Percentiles rank a stretch among this genome's conserved stretches.
Evolutionary conservation across 2,888 invertebrate species (phyloP).

Genomic region (Trichogramma dendrolimi): DNA sequence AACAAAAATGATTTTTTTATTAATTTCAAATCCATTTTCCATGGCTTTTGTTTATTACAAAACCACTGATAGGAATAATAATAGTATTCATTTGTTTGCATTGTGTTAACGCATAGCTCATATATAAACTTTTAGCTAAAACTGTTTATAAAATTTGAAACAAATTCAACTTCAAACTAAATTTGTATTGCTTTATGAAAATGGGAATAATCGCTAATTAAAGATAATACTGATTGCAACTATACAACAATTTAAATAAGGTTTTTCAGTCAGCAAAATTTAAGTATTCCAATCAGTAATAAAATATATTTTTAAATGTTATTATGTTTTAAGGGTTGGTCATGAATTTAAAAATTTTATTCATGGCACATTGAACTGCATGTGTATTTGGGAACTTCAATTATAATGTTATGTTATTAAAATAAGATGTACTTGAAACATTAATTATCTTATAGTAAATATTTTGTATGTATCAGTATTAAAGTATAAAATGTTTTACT

Average conservation of each 20-base stretch:
- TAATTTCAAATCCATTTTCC: background rate
- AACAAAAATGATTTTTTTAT: background rate
- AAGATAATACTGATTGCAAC: background rate
- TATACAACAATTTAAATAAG: background rate
- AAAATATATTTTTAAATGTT: background rate
- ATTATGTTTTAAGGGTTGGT: background rate
- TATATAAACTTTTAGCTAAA: too few species aligned
- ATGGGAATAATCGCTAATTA: too few species aligned
- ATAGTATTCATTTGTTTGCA: conserved; percentile 13
- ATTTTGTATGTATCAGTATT: too few species aligned
- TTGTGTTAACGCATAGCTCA: too few species aligned
- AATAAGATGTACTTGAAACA: too few species aligned
- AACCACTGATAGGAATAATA: background rate
- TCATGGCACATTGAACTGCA: conserved; percentile 34
- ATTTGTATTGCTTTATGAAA: too few species aligned
- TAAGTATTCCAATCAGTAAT: background rate
- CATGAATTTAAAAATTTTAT: conserved; percentile 22
- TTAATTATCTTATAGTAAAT: too few species aligned
- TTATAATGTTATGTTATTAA: too few species aligned
- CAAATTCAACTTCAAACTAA: too few species aligned
- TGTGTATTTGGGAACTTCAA: conserved; percentile 25
- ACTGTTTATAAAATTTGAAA: too few species aligned
- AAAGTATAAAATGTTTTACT: too few species aligned
- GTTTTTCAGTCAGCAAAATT: background rate
- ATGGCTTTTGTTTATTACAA: background rate